Evolutionary conservation across 2,113 vertebrate species (phyloP), one percentile per base, ranked within the genome.

Genomic region (Vidua macroura): DNA sequence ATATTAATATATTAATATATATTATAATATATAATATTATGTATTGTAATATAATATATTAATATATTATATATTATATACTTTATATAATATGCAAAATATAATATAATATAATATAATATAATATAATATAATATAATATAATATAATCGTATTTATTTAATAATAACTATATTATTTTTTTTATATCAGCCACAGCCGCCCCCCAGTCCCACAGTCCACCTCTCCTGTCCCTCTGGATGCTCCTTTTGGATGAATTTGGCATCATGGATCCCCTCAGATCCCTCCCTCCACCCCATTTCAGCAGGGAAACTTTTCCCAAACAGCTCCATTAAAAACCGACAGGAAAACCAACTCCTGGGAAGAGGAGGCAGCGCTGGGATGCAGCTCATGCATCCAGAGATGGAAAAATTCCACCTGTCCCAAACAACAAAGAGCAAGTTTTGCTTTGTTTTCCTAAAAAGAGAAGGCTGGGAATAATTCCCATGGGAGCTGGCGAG

Each of bases 151-250:
- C 8, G 10, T n/a, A 35, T 58, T 58, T n/a, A 15, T 56, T 24
- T 24, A 35, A 23, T 58, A 23, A n/a, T 10, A n/a, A 23, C n/a
- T 10, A 10, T 58, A 33, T 25, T 15, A 0, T 9, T 9, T 14
- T 19, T 25, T 3, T 20, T 35, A 8, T 2, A 5, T 7, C 19
- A 8, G 22, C 12, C 35, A 7, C 17, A 0, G 37, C 31, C 10
- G 0, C 30, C 20, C 44, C 14, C 9, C 11, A 0, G 0, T 21
- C 28, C 46, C 48, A 2, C 0, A 2, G 35, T 43, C 35, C 51
- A 0, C 31, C 31, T 31, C 22, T 39, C 5, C 31, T 16, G 7
- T 37, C 53, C 66, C 49, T 8, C 23, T 0, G 13, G 62, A 33
- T 52, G 76, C 9, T 91, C 44, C 35, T 28, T n/a, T 2, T 0